Percentiles rank a stretch among this genome's conserved stretches.
Conservation (phyloP, 2,888 invertebrate species). For the Didymodactylos carnosus region DNA sequence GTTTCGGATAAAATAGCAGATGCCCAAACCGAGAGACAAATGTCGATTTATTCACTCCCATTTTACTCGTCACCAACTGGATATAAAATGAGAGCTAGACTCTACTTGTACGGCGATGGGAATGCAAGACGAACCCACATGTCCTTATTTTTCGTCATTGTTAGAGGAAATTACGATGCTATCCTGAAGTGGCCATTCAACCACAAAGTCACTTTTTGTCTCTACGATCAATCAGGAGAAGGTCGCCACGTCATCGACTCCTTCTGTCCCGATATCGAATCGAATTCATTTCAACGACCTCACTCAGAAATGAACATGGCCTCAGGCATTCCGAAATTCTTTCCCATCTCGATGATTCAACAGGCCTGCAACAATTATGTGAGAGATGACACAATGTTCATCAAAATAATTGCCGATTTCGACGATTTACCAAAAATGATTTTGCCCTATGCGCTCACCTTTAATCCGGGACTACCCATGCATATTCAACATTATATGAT, state of each 20-base stretch:
- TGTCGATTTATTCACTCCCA: too few species aligned
- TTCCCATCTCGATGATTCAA: too few species aligned
- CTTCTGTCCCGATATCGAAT: constrained; percentile 29
- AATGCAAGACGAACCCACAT: constrained; percentile 27
- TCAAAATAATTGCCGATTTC: too few species aligned
- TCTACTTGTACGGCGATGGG: constrained; percentile 31
- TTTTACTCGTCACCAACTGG: constrained; percentile 27
- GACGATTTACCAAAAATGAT: too few species aligned
- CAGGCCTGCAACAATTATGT: too few species aligned
- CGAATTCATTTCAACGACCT: constrained; percentile 28
- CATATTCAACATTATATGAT: too few species aligned
- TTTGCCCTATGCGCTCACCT: too few species aligned
- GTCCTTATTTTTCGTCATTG: constrained; percentile 31
- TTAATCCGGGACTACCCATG: too few species aligned
- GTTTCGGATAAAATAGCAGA: too few species aligned
- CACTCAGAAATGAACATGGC: constrained; percentile 32
- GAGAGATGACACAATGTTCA: too few species aligned
- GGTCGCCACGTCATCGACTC: constrained; percentile 28
- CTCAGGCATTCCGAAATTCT: constrained; percentile 30
- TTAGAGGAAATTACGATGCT: constrained; percentile 26
- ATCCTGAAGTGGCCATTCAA: constrained; percentile 28
- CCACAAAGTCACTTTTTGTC: constrained; percentile 27
- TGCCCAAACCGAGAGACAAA: constrained; percentile 21
- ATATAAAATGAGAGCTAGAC: constrained; percentile 26
- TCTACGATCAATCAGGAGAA: constrained; percentile 27